Evolutionary conservation across 2,888 invertebrate genomes (phyloP), one percentile per base, ranked within the genome.

Genomic region (Hesperia comma): DNA sequence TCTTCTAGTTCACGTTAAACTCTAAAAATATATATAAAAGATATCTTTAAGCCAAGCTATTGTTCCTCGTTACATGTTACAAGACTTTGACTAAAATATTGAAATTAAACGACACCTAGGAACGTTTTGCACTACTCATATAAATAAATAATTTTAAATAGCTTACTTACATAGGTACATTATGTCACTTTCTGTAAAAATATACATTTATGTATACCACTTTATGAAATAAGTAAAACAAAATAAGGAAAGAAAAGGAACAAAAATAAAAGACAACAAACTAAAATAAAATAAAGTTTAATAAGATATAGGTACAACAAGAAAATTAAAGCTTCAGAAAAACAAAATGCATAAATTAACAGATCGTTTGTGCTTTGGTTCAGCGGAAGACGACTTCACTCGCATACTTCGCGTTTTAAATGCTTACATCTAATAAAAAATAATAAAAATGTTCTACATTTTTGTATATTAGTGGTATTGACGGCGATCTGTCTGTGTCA

Each of bases 301-400:
- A 49, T 61, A 26, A 8, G 43, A 37, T 51, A 26, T 26, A 26
- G n/a, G 33, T 46, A 61, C 49, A 61, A 61, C 43, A 58, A 21
- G 10, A 12, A 37, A 37, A 37, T 55, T 15, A 58, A 58, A 58
- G 56, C 56, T 58, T 58, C 1, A 8, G 26, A 43, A 15, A 43
- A 58, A 15, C 19, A 46, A 37, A 55, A 57, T 41, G 51, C 19
- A 57, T 19, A 55, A 55, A n/a, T 32, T 14, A 61, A 58, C 43
- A 58, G 46, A 51, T 37, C 49, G 21, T 32, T 51, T 61, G 60
- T 61, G 60, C 60, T 61, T 49, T 14, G 21, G 57, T 61, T 17
- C 12, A 37, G 33, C 17, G 60, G 60, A 60, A 60, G 49, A 60
- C 60, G 40, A 14, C 14, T 17, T 1, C 33, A 8, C 33, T 26